Base-by-base conservation (phyloP, 2,797 vertebrate species). In the Lerista edwardsae region DNA sequence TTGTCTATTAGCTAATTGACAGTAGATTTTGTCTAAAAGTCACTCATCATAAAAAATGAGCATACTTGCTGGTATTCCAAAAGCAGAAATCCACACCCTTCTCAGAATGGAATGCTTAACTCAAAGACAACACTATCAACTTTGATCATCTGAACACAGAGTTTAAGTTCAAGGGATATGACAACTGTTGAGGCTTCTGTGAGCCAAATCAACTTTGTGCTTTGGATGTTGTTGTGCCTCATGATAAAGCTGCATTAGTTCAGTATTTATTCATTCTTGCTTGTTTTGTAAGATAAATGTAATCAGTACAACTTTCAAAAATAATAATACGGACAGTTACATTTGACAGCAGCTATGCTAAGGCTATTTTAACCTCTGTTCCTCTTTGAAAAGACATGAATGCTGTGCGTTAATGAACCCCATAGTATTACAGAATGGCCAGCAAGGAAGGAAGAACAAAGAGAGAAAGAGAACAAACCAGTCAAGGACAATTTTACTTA, bases 401-500 rank as follows among this genome's bases (percentile, higher is more conserved):
- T 65, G 65, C 57, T 91, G 75, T 27, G 85, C 90, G 85, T 91
- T 94, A 93, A 93, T 89, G 82, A 91, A 15, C 64, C 55, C 2
- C 41, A 69, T 3, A 91, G 44, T 83, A 65, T 88, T 88, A 34
- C 73, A 89, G 36, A 89, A 84, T 93, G 88, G 86, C 86, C 91
- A 93, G 84, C 88, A 87, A 81, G 25, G 84, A 88, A 87, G 72
- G 86, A 86, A 88, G 61, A 89, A 82, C 61, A 89, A 87, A 90
- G 87, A 41, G 41, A 15, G 41, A 88, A 11, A 65, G 65, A 89
- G 86, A n/a, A 73, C 84, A 91, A 55, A 95, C 86, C 0, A 79
- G n/a, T 82, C 86, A 94, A 94, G 86, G 84, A 92, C 74, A 92
- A 83, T 91, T 90, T 93, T 93, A 84, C 82, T 92, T 90, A 93